These are phyloP conservation scores for Chaetodon trifascialis DNA, from an alignment of 2,113 vertebrate species.

Conservation along the genomic window DNA sequence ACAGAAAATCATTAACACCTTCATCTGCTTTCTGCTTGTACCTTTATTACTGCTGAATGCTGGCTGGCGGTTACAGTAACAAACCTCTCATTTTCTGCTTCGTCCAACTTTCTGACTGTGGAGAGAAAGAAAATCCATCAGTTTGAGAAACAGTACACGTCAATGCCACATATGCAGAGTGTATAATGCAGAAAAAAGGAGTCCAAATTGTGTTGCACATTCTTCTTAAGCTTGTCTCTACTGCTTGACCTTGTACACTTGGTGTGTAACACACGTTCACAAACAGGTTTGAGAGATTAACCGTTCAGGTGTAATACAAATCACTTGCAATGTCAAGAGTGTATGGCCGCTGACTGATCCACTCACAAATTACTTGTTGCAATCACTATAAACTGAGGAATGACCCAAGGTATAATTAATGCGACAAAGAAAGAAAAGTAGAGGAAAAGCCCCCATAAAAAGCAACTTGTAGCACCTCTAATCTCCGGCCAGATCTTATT, in stretches of 20 bases:
- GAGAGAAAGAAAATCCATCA: conserved; percentile 22
- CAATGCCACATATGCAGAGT: background rate
- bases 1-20: conserved; percentile 2
- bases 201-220: background rate
- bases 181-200: background rate
- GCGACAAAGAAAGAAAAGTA: background rate
- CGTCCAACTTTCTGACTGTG: conserved; percentile 82
- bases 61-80: conserved; percentile 34
- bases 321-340: conserved; percentile 11
- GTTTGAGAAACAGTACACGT: conserved; percentile 12
- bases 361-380: conserved; percentile 12
- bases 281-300: conserved; percentile 15
- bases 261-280: background rate
- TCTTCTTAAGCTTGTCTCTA: background rate
- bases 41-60: background rate
- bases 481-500: conserved; percentile 94
- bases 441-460: background rate
- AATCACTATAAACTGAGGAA: conserved; percentile 8
- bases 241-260: background rate
- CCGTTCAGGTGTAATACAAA: conserved; percentile 2
- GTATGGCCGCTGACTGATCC: background rate
- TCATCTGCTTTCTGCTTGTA: background rate
- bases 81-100: conserved; percentile 94
- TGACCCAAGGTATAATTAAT: background rate
- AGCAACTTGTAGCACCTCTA: conserved; percentile 80